phyloP scores from a whole-genome alignment of 92 coral and sea anemone genomes.

The Zoanthus sansibaricus region DNA sequence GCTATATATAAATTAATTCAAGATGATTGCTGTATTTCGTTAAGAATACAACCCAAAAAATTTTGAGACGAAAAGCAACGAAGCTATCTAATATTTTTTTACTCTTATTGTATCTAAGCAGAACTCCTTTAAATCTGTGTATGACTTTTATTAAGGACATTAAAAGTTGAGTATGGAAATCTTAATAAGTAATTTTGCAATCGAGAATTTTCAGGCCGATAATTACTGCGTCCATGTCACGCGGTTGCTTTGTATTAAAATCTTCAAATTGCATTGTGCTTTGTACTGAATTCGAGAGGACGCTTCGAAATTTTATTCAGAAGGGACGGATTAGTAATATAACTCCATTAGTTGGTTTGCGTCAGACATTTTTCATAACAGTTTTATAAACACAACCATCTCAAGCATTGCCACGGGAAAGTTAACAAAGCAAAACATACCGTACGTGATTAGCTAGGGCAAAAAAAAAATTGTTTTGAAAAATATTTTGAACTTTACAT shows the following conservation, averaged over 20 bases:
- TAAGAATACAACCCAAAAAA: no score
- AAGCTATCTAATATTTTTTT: neutral
- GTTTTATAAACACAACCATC: no score
- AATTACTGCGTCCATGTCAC: neutral
- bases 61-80: neutral
- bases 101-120: neutral
- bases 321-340: neutral
- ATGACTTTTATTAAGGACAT: neutral
- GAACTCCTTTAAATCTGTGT: neutral
- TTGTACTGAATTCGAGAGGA: neutral
- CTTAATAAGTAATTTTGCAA: neutral
- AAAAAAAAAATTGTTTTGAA: no score
- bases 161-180: neutral
- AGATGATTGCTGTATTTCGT: neutral
- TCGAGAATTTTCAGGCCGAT: neutral
- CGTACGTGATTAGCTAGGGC: no score
- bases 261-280: neutral
- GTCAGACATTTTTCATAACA: neutral
- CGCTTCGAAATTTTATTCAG: neutral
- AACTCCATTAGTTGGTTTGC: neutral
- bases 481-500: no score
- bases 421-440: no score
- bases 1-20: neutral
- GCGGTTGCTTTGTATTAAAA: neutral
- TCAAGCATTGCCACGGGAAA: no score